Evolutionary conservation across 2,113 vertebrate species (phyloP), one percentile per base, ranked within the genome.

Genomic region (Paedocypris sp.): DNA sequence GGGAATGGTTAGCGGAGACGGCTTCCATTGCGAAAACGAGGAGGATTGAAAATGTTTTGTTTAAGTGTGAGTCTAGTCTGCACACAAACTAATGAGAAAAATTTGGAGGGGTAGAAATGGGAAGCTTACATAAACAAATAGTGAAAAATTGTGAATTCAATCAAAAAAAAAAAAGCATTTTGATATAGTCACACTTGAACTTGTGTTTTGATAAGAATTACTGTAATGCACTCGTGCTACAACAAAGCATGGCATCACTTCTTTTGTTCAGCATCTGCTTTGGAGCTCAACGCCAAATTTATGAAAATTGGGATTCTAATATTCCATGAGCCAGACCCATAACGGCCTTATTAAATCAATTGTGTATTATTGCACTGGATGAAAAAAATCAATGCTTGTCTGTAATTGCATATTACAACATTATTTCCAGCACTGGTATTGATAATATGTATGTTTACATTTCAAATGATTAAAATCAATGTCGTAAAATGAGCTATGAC

Each of bases 341-440:
- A 89, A 88, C 84, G 80, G 83, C 85, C 82, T 89, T 91, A 92
- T 93, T 89, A 88, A 91, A 92, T 93, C 91, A 91, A 84, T 87
- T 80, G 80, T 75, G 80, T 79, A 79, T 85, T 88, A 91, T 91
- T 90, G 87, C 83, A 84, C 74, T 83, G 83, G 72, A 73, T 63
- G 70, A 54, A 54, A 84, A 86, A 89, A 89, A 93, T 92, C 91
- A 89, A 92, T 93, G 87, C 69, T 77, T 75, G 75, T 73, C 80
- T 79, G 87, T 94, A 91, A 93, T 92, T 92, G 90, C 88, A 88
- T 91, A 92, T 92, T 93, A 92, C 87, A 85, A 82, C 85, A 75
- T 89, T 90, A 89, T 88, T 88, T 90, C 90, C 84, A 78, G 85
- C 85, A 86, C 83, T 82, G 90, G 85, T 91, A 90, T 90, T 91